Base-by-base conservation (phyloP, 2,888 invertebrate genomes). In the Zygothrica quintamaculata region DNA sequence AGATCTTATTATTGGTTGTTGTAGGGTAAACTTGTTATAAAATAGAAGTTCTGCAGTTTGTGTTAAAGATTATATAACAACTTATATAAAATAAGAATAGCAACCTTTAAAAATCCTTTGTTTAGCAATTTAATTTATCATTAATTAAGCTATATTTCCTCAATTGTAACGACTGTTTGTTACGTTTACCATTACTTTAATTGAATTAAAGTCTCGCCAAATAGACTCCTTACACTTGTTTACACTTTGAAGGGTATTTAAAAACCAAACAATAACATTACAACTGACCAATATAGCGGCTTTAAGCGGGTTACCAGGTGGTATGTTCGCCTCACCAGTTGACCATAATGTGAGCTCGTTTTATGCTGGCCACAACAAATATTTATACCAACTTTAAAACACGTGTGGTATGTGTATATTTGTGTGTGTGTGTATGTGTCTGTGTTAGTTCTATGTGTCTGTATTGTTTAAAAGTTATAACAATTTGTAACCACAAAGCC, bases 331-430 rank as follows among this genome's bases (percentile, higher is more conserved):
- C 18, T 22, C 18, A 5, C 18, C 18, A 22, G 33, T 25, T n/a
- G 36, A 16, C 18, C 52, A 13, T 51, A 58, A 69, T 58, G 12
- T 58, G 51, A 26, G 62, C 50, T 43, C 13, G 62, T 40, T 39
- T 58, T 74, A 48, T 52, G 51, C 13, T 46, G 39, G 18, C 37
- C 16, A 46, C 70, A 64, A 40, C 53, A 59, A 69, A 59, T 72
- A 53, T 75, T 72, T 53, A 65, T 72, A 56, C 44, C 52, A 55
- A 36, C 58, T 71, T 56, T 37, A 59, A 58, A 8, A 58, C 40
- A 57, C 56, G 31, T 33, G 22, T 29, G n/a, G 15, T 15, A 22
- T 8, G n/a, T 5, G 22, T 11, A 11, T n/a, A 9, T 15, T 3
- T 36, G 11, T 22, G 33, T 31, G 6, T 51, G 22, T 1, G 6